Percentiles rank a stretch among this genome's conserved stretches.
These are phyloP conservation scores for Mungos mungo DNA, from an alignment of 2,113 vertebrate species.

Conservation along the genomic window DNA sequence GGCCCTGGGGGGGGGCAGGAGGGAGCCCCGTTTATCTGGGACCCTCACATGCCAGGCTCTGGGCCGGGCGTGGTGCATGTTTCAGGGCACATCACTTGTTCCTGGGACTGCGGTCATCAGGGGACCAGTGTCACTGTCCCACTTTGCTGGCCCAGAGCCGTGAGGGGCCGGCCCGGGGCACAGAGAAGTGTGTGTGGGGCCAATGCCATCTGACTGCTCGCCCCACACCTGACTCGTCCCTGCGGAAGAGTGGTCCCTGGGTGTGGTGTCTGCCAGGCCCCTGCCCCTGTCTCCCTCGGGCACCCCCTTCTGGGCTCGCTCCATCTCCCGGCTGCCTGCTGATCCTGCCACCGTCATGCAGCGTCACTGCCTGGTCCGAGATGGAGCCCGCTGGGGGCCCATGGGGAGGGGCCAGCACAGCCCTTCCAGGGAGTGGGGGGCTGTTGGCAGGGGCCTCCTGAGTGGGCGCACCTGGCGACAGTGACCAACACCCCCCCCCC, in stretches of 20 bases:
- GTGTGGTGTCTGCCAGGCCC: fast-evolving
- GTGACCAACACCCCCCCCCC: neutral
- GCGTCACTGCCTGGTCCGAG: neutral
- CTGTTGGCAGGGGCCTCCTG: fast-evolving
- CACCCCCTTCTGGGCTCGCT: fast-evolving
- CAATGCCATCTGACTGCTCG: fast-evolving
- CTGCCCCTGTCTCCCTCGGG: neutral
- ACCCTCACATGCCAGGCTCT: neutral
- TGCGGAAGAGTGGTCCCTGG: neutral
- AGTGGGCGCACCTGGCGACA: fast-evolving
- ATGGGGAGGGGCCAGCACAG: fast-evolving
- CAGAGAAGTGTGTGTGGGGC: fast-evolving
- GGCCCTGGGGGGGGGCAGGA: fast-evolving
- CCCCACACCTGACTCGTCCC: fast-evolving
- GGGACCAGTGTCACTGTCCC: too few relatives aligned
- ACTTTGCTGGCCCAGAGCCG: neutral
- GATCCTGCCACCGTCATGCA: fast-evolving
- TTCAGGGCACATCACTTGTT: fast-evolving
- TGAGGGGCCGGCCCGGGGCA: fast-evolving
- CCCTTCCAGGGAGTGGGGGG: neutral
- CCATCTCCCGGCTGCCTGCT: neutral
- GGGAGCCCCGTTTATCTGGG: neutral
- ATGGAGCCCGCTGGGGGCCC: neutral
- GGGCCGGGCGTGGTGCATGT: fast-evolving
- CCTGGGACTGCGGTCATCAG: too few relatives aligned